Conservation (phyloP, 2,113 vertebrate genomes). For the Antechinus stuartii region DNA sequence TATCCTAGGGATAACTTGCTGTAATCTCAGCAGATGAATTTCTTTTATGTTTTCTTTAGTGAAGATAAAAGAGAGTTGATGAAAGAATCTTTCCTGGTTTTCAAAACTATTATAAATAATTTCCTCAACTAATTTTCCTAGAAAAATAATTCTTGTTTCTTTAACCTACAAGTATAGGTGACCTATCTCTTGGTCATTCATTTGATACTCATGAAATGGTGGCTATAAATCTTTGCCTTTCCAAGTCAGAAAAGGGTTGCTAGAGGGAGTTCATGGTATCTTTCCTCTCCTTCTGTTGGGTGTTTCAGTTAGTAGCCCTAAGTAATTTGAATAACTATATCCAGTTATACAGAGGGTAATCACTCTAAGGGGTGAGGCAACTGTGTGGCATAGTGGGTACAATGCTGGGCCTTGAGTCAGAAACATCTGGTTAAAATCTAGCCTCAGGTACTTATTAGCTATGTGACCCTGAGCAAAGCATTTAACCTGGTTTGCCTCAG, state of each 20-base stretch:
- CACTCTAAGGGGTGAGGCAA: not conserved
- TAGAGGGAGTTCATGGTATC: not conserved
- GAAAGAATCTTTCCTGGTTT: not conserved
- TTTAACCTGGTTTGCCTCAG: too few species aligned
- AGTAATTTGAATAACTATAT: not conserved
- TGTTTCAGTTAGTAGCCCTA: not conserved
- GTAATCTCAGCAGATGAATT: not conserved
- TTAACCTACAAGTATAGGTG: not conserved
- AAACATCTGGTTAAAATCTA: not conserved
- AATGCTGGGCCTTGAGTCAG: not conserved
- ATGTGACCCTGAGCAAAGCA: too few species aligned
- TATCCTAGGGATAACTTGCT: too few species aligned
- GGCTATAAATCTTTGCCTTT: not conserved
- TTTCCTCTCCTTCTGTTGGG: not conserved
- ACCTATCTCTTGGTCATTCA: not conserved
- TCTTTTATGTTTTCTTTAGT: not conserved
- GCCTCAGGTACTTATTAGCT: not conserved
- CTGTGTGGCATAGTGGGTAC: not conserved
- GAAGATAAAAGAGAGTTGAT: not conserved
- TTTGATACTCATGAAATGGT: not conserved
- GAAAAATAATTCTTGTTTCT: not conserved
- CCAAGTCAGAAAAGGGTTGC: too few species aligned
- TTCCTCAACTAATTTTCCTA: not conserved
- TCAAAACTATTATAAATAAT: not conserved
- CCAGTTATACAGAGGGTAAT: not conserved